Conservation (phyloP, 2,888 invertebrate genomes). For the Agrochola lota region DNA sequence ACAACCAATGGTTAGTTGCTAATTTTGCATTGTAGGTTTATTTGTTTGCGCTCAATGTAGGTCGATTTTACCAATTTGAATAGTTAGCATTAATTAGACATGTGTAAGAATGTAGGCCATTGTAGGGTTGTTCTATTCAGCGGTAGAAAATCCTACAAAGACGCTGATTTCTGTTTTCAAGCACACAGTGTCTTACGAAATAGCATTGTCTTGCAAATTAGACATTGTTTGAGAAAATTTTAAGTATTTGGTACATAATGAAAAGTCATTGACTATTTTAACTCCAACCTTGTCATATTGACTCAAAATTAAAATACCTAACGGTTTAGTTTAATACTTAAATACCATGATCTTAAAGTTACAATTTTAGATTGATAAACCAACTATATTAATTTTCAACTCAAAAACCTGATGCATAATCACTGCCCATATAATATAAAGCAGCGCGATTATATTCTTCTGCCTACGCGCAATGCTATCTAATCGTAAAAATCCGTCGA, state of each 20-base stretch:
- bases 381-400: background rate
- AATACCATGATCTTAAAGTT: no score
- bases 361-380: no score
- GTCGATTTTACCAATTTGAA: conserved; percentile 53
- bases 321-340: no score
- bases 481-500: conserved; percentile 22
- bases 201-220: conserved; percentile 49
- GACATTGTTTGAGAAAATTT: conserved; percentile 29
- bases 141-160: conserved; percentile 16
- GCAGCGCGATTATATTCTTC: conserved; percentile 20
- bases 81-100: conserved; percentile 56
- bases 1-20: conserved; percentile 5
- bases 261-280: background rate
- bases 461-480: conserved; percentile 52
- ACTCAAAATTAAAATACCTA: background rate
- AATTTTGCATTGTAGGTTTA: conserved; percentile 23
- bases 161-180: conserved; percentile 44
- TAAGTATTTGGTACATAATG: conserved; percentile 14
- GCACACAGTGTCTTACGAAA: conserved; percentile 33
- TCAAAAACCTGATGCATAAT: conserved; percentile 12
- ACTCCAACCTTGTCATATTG: conserved; percentile 18
- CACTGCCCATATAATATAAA: conserved; percentile 25
- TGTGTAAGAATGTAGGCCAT: conserved; percentile 1
- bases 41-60: conserved; percentile 44
- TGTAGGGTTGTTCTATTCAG: conserved; percentile 9